A percentile compares a stretch with the other conserved stretches of the same genome.
Conservation (phyloP, 2,113 vertebrate species). For the Zosterops pallidus region DNA sequence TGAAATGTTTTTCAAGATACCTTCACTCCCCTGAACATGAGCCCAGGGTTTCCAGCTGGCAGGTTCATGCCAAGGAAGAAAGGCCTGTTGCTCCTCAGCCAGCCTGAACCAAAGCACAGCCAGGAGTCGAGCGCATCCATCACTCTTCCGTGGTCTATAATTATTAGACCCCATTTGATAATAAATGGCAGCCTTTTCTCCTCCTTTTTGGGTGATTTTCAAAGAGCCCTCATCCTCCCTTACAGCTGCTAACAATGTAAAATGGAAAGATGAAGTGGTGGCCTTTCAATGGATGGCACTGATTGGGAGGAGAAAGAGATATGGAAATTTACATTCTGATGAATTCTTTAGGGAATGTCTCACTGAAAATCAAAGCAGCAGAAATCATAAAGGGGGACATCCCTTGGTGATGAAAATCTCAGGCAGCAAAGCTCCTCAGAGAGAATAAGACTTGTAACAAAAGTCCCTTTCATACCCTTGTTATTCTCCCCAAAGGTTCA, state of each 20-base stretch:
- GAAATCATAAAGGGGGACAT: constrained; percentile 38
- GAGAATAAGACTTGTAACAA: constrained; percentile 16
- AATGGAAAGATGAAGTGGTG: constrained; percentile 34
- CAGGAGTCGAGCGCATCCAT: background rate
- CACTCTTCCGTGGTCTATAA: background rate
- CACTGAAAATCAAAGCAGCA: constrained; percentile 49
- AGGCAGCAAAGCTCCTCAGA: constrained; percentile 29
- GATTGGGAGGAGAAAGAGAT: constrained; percentile 49
- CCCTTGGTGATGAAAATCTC: constrained; percentile 39
- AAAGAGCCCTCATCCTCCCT: constrained; percentile 35
- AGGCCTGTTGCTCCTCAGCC: background rate
- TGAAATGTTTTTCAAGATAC: background rate
- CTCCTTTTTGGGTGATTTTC: constrained; percentile 33
- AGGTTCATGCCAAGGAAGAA: background rate
- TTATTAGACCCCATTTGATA: constrained; percentile 30
- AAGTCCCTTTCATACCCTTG: constrained; percentile 25
- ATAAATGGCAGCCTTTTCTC: constrained; percentile 13
- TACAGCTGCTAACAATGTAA: constrained; percentile 47
- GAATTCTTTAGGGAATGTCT: constrained; percentile 43
- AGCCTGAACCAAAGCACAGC: background rate
- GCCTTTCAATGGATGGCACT: constrained; percentile 41
- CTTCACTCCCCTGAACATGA: background rate
- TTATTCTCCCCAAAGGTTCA: constrained; percentile 36
- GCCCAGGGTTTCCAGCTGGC: background rate
- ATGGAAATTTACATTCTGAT: constrained; percentile 47